A percentile compares a stretch with the other conserved stretches of the same genome.
phyloP scores from a whole-genome alignment of 2,113 vertebrate species.

The Zosterops japonicus region DNA sequence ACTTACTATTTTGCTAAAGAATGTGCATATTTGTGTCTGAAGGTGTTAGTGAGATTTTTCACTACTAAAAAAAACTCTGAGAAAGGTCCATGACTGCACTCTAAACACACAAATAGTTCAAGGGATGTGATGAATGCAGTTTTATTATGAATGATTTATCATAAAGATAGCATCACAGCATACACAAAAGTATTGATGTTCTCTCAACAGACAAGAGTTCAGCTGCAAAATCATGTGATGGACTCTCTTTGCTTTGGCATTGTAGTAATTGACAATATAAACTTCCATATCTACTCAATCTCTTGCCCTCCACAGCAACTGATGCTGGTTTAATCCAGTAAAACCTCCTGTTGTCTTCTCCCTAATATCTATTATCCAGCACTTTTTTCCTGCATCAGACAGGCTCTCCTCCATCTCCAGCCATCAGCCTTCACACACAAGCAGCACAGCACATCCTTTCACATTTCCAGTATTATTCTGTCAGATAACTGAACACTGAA shows the following conservation, averaged over 20 bases:
- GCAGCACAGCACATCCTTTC: background rate
- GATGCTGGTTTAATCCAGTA: background rate
- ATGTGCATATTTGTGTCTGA: background rate
- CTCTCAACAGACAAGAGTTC: background rate
- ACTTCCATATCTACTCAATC: background rate
- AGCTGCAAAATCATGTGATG: background rate
- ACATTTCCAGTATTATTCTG: background rate
- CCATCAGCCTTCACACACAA: background rate
- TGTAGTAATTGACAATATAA: background rate
- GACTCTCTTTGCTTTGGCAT: background rate
- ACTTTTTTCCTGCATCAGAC: background rate
- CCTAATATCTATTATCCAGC: background rate
- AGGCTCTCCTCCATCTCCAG: background rate
- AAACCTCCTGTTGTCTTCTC: background rate
- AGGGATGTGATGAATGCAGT: background rate
- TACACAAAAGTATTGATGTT: fast-evolving
- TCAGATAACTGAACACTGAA: background rate
- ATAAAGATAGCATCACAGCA: background rate
- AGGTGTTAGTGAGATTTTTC: background rate
- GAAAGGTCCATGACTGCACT: background rate
- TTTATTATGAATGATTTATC: background rate
- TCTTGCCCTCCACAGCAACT: background rate
- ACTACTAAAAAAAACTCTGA: background rate
- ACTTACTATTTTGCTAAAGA: background rate
- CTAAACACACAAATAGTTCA: background rate